Evolutionary conservation across 1,140 invertebrate species (phyloP).

Genomic region (Hypothenemus hampei): DNA sequence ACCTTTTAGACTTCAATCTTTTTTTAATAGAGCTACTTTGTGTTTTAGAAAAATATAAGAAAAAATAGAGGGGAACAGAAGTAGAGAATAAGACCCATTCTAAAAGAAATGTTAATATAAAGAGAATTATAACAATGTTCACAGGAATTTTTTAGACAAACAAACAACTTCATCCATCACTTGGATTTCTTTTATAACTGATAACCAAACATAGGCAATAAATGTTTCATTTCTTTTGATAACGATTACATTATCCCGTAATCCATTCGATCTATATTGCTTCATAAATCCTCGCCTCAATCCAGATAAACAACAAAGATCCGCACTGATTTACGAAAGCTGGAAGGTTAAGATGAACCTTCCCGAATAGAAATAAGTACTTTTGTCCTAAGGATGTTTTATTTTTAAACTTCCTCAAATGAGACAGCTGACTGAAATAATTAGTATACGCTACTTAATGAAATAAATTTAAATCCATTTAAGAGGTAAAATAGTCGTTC

Average conservation of each 20-base stretch:
- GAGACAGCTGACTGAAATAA: neutral
- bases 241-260: constrained; percentile 31
- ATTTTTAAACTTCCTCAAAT: neutral
- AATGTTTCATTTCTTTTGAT: constrained; percentile 31
- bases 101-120: too few species aligned
- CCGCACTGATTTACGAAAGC: constrained; percentile 20
- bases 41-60: too few species aligned
- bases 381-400: constrained; percentile 18
- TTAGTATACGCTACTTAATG: neutral
- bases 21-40: too few species aligned
- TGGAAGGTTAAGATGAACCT: constrained; percentile 17
- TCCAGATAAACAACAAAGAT: constrained; percentile 31
- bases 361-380: constrained; percentile 17
- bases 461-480: constrained; percentile 16
- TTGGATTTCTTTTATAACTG: constrained; percentile 21
- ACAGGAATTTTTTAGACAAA: constrained; percentile 7
- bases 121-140: too few species aligned
- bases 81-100: too few species aligned
- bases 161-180: constrained; percentile 16
- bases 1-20: too few species aligned
- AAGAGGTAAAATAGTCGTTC: constrained; percentile 16
- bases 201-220: constrained; percentile 24
- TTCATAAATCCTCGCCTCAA: constrained; percentile 25
- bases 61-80: too few species aligned
- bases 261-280: constrained; percentile 29